Evolutionary conservation across 2,888 invertebrate genomes (phyloP), one percentile per base, ranked within the genome.

Genomic region (Sinodicranocentrus sp.): DNA sequence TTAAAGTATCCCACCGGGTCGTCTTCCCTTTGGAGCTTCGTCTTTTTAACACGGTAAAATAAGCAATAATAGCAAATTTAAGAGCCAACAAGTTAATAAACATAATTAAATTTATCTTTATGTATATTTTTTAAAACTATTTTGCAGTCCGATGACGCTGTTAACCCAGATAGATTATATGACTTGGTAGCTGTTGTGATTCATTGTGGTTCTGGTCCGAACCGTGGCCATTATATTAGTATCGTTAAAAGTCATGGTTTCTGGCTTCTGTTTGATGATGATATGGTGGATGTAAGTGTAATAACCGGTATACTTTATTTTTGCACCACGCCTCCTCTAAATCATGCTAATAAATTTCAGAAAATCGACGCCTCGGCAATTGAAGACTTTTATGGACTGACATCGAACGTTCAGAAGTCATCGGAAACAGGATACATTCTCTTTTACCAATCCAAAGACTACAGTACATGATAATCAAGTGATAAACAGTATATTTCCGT

Each of bases 381-480:
- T 92, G 99, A 99, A 93, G 99, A 99, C 92, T 99, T 99, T 92
- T 99, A 98, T 92, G 99, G 99, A 90, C 94, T 99, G 90, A 98
- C 99, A 80, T 97, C 98, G 85, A 99, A 99, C 91, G 96, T 98
- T 90, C 98, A 98, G 91, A 99, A 99, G 92, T 98, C 98, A 88
- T 99, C 99, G 48, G 99, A 99, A 92, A 99, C 99, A 75, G 99
- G 99, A 89, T 99, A 99, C 92, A 99, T 99, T 91, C 92, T 99
- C 90, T 99, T 99, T 92, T 99, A 99, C 92, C 98, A 98, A 92
- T 97, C 97, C 82, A 94, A 95, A 90, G 96, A 97, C 84, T 88
- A 85, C 72, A 84, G 80, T 75, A 80, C 80, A 84, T 84, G 75
- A 84, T 84, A 44, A 67, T 57, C 21, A 54, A 70, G 71, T 79